Evolutionary conservation across 2,113 vertebrate species (phyloP).

Genomic region (Circaetus cinerascens): DNA sequence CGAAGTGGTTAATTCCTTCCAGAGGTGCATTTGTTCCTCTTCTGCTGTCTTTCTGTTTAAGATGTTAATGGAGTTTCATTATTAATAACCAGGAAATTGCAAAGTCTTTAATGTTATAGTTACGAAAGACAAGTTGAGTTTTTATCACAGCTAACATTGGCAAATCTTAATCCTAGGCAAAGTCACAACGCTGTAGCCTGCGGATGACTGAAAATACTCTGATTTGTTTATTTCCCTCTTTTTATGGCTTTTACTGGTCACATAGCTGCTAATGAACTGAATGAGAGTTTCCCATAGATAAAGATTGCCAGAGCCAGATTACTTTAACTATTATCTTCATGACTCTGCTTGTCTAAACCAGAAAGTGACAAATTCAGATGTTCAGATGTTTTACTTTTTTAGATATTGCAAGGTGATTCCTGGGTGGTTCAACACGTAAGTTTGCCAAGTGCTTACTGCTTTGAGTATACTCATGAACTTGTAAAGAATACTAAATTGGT

Average conservation of each 20-base stretch:
- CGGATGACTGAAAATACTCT: not conserved
- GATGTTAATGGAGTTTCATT: conserved; percentile 17
- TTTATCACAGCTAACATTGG: not conserved
- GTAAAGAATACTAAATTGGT: not conserved
- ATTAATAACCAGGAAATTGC: not conserved
- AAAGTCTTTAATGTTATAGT: not conserved
- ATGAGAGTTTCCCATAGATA: not conserved
- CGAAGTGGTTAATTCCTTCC: conserved; percentile 43
- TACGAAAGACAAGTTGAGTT: not conserved
- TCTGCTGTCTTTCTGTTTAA: conserved; percentile 1
- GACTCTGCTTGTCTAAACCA: not conserved
- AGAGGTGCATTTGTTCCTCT: conserved; percentile 11
- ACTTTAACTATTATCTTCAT: not conserved
- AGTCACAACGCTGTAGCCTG: not conserved
- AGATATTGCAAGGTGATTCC: not conserved
- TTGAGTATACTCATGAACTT: not conserved
- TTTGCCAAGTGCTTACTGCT: not conserved
- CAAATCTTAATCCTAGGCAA: not conserved
- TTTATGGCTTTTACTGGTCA: not conserved
- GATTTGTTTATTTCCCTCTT: not conserved
- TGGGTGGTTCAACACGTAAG: not conserved
- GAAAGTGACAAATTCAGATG: not conserved
- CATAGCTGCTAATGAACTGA: not conserved
- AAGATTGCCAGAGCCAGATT: not conserved
- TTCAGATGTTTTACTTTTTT: not conserved